Conservation (phyloP, 2,888 invertebrate species). For the Macrophya alboannulata region DNA sequence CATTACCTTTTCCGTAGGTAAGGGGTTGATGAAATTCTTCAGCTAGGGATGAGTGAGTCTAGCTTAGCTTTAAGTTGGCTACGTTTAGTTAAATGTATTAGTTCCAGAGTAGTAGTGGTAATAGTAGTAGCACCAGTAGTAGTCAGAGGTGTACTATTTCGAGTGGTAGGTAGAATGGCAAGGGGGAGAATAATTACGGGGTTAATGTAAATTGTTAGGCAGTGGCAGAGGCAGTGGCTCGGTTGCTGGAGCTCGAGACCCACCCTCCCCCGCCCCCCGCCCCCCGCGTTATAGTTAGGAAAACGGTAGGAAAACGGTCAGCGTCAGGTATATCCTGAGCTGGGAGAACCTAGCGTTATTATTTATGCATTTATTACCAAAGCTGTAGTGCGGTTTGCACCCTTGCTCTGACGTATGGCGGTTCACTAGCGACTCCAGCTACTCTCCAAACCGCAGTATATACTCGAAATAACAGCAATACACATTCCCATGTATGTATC, state of each 20-base stretch:
- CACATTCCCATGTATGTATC: not conserved
- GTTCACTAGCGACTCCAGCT: conserved; percentile 32
- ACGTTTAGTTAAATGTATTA: not conserved
- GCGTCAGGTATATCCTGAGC: not conserved
- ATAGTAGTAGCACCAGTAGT: too few relatives aligned
- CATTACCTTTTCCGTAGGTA: not conserved
- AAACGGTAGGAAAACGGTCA: conserved; percentile 38
- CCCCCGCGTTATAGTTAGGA: conserved; percentile 5
- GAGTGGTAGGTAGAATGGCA: conserved; percentile 2
- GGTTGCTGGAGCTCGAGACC: conserved; percentile 10
- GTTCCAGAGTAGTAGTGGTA: not conserved
- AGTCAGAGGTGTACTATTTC: not conserved
- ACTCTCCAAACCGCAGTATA: conserved; percentile 30
- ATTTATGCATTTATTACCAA: conserved; percentile 58
- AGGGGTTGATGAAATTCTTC: not conserved
- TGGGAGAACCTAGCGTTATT: conserved; percentile 41
- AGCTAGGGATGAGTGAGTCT: not conserved
- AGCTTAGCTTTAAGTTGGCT: not conserved
- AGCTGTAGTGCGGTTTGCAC: conserved; percentile 50
- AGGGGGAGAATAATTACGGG: conserved; percentile 41
- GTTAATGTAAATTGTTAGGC: conserved; percentile 50
- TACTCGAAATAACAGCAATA: conserved; percentile 7
- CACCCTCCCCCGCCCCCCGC: too few relatives aligned
- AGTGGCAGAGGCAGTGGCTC: conserved; percentile 31
- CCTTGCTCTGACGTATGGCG: conserved; percentile 35